phyloP scores from a whole-genome alignment of 2,888 invertebrate species.

The Campoletis raptor region DNA sequence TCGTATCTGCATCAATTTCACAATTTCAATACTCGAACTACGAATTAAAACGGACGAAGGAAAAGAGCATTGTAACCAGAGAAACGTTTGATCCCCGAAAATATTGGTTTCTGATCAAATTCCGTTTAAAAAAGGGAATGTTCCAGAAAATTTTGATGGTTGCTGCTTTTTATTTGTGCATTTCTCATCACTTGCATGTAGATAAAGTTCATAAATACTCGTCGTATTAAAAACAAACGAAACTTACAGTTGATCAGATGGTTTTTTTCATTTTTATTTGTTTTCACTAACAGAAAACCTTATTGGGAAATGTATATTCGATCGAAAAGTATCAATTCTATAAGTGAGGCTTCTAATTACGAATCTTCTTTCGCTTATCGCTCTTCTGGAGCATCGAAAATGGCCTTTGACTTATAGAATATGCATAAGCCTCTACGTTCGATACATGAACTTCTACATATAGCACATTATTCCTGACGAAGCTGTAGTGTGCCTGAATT shows the following conservation, averaged over 20 bases:
- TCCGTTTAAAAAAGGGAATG: background rate
- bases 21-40: constrained; percentile 12
- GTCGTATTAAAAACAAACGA: background rate
- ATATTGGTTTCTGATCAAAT: background rate
- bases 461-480: background rate
- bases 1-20: background rate
- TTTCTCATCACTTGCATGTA: background rate
- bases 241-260: background rate
- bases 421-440: constrained; percentile 2
- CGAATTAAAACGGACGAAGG: constrained; percentile 19
- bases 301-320: background rate
- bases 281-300: background rate
- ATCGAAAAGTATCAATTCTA: background rate
- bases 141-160: background rate
- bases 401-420: constrained; percentile 1
- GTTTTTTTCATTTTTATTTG: background rate
- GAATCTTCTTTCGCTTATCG: background rate
- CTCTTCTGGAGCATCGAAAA: background rate
- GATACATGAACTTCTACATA: background rate
- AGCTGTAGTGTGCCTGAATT: background rate
- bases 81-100: constrained; percentile 43
- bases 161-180: background rate
- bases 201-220: background rate
- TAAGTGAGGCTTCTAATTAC: background rate
- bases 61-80: constrained; percentile 6